These are phyloP conservation scores for Nephrocerus scutellatus DNA, from an alignment of 2,888 invertebrate genomes.

Conservation along the genomic window DNA sequence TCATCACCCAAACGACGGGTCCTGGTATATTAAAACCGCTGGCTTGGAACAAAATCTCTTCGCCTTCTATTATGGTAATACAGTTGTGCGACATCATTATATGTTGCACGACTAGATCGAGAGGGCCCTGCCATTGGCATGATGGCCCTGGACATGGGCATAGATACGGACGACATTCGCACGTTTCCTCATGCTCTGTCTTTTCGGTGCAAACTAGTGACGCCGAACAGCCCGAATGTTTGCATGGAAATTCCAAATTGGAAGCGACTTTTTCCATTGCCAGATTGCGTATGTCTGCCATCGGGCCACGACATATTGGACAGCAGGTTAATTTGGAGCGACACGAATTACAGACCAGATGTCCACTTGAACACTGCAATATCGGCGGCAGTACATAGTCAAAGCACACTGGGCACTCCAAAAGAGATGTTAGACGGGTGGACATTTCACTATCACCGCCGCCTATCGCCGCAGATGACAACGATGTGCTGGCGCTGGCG, in stretches of 20 bases:
- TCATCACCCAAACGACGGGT: conserved; percentile 97
- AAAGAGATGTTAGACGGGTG: conserved; percentile 75
- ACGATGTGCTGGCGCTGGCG: conserved; percentile 25
- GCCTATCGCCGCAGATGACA: conserved; percentile 23
- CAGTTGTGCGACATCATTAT: conserved; percentile 90
- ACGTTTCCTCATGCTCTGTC: conserved; percentile 90
- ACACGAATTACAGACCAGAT: conserved; percentile 91
- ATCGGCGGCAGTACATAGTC: conserved; percentile 97
- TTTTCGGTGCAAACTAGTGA: conserved; percentile 87
- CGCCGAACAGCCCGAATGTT: conserved; percentile 82
- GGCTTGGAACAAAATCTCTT: conserved; percentile 95
- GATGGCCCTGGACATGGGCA: conserved; percentile 97
- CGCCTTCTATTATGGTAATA: conserved; percentile 90
- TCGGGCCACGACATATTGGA: conserved; percentile 84
- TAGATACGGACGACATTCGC: conserved; percentile 91
- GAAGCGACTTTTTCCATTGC: conserved; percentile 97
- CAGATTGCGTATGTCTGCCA: conserved; percentile 89
- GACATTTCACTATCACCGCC: conserved; percentile 49
- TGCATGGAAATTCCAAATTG: conserved; percentile 93
- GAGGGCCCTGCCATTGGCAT: conserved; percentile 93
- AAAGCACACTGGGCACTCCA: conserved; percentile 92
- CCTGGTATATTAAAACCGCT: conserved; percentile 97
- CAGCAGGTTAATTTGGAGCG: conserved; percentile 89
- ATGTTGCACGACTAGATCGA: conserved; percentile 95
- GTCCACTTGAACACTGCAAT: conserved; percentile 92